These are phyloP conservation scores for Scotopteryx bipunctaria DNA, from an alignment of 2,888 invertebrate genomes.

Conservation along the genomic window DNA sequence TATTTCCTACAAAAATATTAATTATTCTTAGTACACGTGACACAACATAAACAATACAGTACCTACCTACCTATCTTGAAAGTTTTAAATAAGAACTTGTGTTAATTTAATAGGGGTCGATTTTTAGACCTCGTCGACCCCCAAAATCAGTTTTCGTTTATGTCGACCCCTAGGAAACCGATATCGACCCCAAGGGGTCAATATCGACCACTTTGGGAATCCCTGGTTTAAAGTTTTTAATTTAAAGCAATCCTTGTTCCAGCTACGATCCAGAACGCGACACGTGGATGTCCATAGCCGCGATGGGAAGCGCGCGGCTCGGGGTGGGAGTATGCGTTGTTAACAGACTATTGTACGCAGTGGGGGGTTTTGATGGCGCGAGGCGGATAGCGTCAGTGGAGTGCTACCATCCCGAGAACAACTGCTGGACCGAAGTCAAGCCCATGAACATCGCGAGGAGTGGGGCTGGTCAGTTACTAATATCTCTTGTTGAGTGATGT, in stretches of 20 bases:
- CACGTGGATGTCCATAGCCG: conserved; percentile 89
- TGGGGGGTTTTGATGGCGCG: conserved; percentile 94
- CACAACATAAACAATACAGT: too few relatives aligned
- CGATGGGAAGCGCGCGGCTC: conserved; percentile 90
- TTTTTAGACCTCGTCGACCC: too few relatives aligned
- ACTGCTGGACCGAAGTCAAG: conserved; percentile 92
- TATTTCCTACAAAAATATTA: too few relatives aligned
- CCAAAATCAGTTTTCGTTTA: too few relatives aligned
- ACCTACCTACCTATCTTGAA: too few relatives aligned
- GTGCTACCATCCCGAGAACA: conserved; percentile 96
- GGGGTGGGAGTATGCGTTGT: conserved; percentile 92
- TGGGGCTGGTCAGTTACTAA: conserved; percentile 88
- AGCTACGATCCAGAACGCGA: conserved; percentile 95
- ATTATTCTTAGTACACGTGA: too few relatives aligned
- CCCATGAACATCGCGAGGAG: conserved; percentile 91
- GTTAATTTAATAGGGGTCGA: too few relatives aligned
- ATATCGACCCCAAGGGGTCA: too few relatives aligned
- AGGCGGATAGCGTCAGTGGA: conserved; percentile 91
- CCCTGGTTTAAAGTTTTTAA: too few relatives aligned
- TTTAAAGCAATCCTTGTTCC: conserved; percentile 11
- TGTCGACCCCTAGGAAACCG: too few relatives aligned
- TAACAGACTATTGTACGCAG: conserved; percentile 90
- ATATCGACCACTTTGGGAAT: too few relatives aligned
- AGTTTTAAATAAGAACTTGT: too few relatives aligned
- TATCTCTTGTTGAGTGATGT: background rate